Evolutionary conservation across 2,113 vertebrate species (phyloP).

Genomic region (Holacanthus passer): DNA sequence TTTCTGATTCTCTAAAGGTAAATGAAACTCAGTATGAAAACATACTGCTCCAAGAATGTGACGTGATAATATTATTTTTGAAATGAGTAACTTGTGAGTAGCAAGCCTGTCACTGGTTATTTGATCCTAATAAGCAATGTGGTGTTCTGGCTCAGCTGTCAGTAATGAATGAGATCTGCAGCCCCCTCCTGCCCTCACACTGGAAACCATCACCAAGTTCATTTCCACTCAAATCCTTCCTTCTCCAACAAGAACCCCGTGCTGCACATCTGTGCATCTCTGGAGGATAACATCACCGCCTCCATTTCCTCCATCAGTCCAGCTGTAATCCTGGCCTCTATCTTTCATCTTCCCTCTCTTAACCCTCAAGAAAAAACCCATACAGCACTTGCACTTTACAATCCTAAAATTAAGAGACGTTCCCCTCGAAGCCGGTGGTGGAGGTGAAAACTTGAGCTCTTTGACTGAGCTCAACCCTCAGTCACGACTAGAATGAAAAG

Average conservation of each 20-base stretch:
- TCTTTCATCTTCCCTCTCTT: conserved; percentile 7
- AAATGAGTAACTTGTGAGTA: conserved; percentile 9
- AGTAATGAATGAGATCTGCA: conserved; percentile 43
- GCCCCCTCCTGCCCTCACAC: conserved; percentile 29
- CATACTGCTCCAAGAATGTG: not conserved
- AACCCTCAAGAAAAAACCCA: conserved; percentile 2
- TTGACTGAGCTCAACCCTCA: not conserved
- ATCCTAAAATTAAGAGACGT: conserved; percentile 7
- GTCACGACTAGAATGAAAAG: not conserved
- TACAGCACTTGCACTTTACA: not conserved
- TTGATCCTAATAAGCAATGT: conserved; percentile 18
- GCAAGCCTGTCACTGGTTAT: not conserved
- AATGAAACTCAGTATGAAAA: not conserved
- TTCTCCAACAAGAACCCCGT: conserved; percentile 21
- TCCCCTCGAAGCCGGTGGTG: not conserved
- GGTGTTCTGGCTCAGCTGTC: conserved; percentile 33
- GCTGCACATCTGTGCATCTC: conserved; percentile 70
- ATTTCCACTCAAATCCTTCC: conserved; percentile 47
- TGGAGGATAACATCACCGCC: conserved; percentile 60
- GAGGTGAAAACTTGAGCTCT: not conserved
- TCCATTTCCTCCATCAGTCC: conserved; percentile 50
- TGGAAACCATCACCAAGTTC: conserved; percentile 33
- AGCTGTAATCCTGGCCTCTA: conserved; percentile 56
- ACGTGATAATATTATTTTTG: not conserved
- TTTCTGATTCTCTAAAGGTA: not conserved